Base-by-base conservation (phyloP, 1,140 invertebrate genomes). In the Drosophila nikananu region DNA sequence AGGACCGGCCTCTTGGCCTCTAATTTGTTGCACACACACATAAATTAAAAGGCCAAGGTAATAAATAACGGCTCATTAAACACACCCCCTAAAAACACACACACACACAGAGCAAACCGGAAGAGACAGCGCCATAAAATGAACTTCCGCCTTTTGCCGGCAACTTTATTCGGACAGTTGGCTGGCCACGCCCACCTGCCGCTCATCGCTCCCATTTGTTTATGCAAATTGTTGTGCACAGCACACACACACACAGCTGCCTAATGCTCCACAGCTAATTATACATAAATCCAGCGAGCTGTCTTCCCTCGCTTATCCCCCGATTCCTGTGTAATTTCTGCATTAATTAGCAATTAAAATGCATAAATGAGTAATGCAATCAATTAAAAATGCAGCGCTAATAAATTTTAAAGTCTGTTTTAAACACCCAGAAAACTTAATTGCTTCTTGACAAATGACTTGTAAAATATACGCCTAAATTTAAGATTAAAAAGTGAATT, bases 21-120 rank as follows among this genome's bases (percentile, higher is more conserved):
- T 87, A 89, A 89, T 87, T 87, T 89, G 83, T 89, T 89, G 84
- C 61, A 77, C 61, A 44, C 42, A 23, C 21, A 83, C 81, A 89
- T 89, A 89, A 90, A 89, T 89, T 89, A 84, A 89, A 79, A 79
- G 68, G 74, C 58, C 77, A 68, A 76, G 86, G 65, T 78, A 89
- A 90, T 89, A 89, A 89, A 89, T 89, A 89, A 84, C 60, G 84
- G 78, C 86, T 89, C 86, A 89, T 90, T 89, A 89, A 84, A 72
- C 84, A 37, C 63, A 39, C 35, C 76, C 60, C 21, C 52, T 39
- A 41, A 52, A 35, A 32, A 32, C 32, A 54, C 35, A 54, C 12
- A 58, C 17, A 23, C 44, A 59, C 19, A 52, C 52, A 64, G 13
- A 55, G 41, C 25, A 58, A 59, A 49, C 42, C 39, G 59, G 30